Conservation (phyloP, 1,140 invertebrate genomes). For the Meloidogyne exigua region DNA sequence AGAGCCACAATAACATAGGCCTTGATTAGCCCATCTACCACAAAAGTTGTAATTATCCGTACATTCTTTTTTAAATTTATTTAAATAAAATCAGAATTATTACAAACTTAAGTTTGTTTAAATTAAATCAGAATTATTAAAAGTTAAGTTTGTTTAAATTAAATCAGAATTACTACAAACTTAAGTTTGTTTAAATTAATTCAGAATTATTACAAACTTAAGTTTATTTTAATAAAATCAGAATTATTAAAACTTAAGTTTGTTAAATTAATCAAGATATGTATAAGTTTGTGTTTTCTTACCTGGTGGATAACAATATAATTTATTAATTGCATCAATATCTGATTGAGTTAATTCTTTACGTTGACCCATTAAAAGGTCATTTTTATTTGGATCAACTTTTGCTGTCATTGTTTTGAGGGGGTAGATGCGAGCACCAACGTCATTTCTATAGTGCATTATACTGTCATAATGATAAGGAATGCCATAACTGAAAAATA, state of each 20-base stretch:
- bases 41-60: slow-evolving; percentile 56
- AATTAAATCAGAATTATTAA: too few species aligned
- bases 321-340: slow-evolving; percentile 49
- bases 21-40: slow-evolving; percentile 50
- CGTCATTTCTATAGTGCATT: slow-evolving; percentile 51
- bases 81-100: too few species aligned
- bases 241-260: too few species aligned
- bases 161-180: too few species aligned
- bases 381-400: slow-evolving; percentile 41
- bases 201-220: too few species aligned
- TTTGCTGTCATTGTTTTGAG: slow-evolving; percentile 55
- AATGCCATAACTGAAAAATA: slow-evolving; percentile 50
- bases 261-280: too few species aligned
- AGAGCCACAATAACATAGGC: slow-evolving; percentile 24
- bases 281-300: too few species aligned
- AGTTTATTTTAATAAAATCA: too few species aligned
- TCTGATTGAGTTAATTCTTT: slow-evolving; percentile 39
- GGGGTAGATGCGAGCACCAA: slow-evolving; percentile 13
- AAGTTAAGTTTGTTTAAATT: too few species aligned
- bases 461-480: slow-evolving; percentile 52
- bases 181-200: too few species aligned
- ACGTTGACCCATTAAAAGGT: slow-evolving; percentile 52
- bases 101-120: too few species aligned
- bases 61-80: slow-evolving; percentile 39
- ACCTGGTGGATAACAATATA: slow-evolving; percentile 49